Evolutionary conservation across 1,140 invertebrate genomes (phyloP).

Genomic region (Procambarus virginalis): DNA sequence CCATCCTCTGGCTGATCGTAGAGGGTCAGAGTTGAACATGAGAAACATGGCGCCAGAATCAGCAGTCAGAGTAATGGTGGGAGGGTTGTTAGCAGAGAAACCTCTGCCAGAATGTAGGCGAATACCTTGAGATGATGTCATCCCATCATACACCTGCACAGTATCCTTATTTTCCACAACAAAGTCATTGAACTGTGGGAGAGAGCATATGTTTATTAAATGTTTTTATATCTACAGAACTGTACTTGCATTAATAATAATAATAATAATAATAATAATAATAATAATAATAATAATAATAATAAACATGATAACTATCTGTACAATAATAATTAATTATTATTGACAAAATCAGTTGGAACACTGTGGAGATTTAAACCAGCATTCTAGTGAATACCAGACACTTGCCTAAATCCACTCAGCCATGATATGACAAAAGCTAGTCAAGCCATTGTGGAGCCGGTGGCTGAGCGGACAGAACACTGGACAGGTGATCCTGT

Average conservation of each 20-base stretch:
- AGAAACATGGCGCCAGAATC: constrained; percentile 93
- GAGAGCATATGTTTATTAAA: constrained; percentile 11
- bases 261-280: neutral
- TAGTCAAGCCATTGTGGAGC: too few relatives aligned
- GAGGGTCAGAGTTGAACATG: constrained; percentile 89
- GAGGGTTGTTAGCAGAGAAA: constrained; percentile 85
- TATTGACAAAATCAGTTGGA: too few relatives aligned
- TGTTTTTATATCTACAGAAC: neutral
- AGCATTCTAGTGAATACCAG: too few relatives aligned
- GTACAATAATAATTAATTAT: too few relatives aligned
- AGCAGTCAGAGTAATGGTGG: constrained; percentile 91
- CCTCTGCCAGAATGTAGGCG: constrained; percentile 91
- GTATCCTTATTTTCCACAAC: constrained; percentile 55
- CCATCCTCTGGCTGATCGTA: constrained; percentile 89
- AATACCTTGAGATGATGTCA: constrained; percentile 84
- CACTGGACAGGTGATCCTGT: too few relatives aligned
- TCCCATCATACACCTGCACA: constrained; percentile 87
- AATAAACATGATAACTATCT: neutral
- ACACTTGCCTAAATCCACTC: too few relatives aligned
- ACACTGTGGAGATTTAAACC: too few relatives aligned
- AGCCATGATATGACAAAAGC: too few relatives aligned
- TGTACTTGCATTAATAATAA: neutral
- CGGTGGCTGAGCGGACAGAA: too few relatives aligned
- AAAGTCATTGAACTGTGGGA: constrained; percentile 63
- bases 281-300: too few relatives aligned